A percentile compares a stretch with the other conserved stretches of the same genome.
phyloP scores from a whole-genome alignment of 1,140 invertebrate genomes.

The Heliconius nattereri region DNA sequence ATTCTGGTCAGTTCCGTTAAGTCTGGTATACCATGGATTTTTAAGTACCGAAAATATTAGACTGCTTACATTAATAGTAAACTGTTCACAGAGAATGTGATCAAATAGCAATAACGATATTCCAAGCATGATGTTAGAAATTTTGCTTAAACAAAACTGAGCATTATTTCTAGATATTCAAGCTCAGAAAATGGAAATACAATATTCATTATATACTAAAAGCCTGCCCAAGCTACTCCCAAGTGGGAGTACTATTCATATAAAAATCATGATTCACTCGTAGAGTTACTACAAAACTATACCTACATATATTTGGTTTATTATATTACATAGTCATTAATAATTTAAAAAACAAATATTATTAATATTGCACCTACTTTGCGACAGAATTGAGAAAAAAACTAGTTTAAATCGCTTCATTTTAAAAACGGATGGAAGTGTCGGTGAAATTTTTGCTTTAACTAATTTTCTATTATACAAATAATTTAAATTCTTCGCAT shows the following conservation, averaged over 20 bases:
- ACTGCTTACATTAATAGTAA: too few relatives aligned
- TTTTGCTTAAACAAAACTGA: neutral
- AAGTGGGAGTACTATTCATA: neutral
- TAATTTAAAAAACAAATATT: too few relatives aligned
- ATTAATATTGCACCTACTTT: too few relatives aligned
- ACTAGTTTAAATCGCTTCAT: too few relatives aligned
- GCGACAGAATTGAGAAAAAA: too few relatives aligned
- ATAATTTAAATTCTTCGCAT: neutral
- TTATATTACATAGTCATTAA: too few relatives aligned
- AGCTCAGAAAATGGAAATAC: neutral
- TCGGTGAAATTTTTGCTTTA: too few relatives aligned
- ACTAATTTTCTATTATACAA: neutral
- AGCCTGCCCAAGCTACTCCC: neutral
- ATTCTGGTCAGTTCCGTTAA: too few relatives aligned
- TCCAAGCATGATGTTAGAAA: neutral
- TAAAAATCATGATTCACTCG: neutral
- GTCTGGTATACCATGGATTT: too few relatives aligned
- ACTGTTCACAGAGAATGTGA: too few relatives aligned
- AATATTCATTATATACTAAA: slow-evolving; percentile 2
- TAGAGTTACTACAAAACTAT: neutral
- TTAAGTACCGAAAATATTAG: too few relatives aligned
- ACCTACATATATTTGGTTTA: neutral
- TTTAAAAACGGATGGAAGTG: too few relatives aligned
- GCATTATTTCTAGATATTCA: neutral
- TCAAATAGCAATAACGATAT: neutral